Conservation (phyloP, 2,888 invertebrate species). For the Polyommatus iphigenia region DNA sequence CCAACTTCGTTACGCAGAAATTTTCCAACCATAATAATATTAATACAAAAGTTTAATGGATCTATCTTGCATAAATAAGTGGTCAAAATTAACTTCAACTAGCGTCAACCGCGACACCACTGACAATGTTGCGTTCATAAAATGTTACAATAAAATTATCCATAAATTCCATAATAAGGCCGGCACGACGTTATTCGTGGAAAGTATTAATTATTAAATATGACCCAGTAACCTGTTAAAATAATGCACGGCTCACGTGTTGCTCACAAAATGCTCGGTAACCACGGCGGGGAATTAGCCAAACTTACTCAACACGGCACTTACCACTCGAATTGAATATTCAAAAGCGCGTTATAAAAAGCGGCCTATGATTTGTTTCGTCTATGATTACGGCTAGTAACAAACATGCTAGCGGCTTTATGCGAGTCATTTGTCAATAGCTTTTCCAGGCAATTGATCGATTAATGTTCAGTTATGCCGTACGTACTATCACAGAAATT, state of each 20-base stretch:
- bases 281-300: background rate
- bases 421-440: background rate
- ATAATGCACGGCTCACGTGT: slow-evolving; percentile 17
- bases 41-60: too few relatives aligned
- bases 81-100: background rate
- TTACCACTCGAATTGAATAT: slow-evolving; percentile 14
- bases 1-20: too few relatives aligned
- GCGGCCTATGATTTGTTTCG: background rate
- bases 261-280: background rate
- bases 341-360: slow-evolving; percentile 8
- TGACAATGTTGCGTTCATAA: background rate
- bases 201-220: slow-evolving; percentile 27
- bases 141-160: background rate
- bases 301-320: background rate
- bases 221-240: slow-evolving; percentile 24
- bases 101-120: background rate
- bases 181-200: background rate
- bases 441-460: background rate
- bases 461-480: background rate
- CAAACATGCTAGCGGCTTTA: background rate
- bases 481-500: too few relatives aligned
- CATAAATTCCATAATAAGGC: slow-evolving; percentile 7
- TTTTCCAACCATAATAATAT: too few relatives aligned
- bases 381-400: slow-evolving; percentile 4
- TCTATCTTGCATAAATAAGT: background rate